A percentile compares a stretch with the other conserved stretches of the same genome.
Evolutionary conservation across 2,888 invertebrate genomes (phyloP).

Genomic region (Biston stratarius): DNA sequence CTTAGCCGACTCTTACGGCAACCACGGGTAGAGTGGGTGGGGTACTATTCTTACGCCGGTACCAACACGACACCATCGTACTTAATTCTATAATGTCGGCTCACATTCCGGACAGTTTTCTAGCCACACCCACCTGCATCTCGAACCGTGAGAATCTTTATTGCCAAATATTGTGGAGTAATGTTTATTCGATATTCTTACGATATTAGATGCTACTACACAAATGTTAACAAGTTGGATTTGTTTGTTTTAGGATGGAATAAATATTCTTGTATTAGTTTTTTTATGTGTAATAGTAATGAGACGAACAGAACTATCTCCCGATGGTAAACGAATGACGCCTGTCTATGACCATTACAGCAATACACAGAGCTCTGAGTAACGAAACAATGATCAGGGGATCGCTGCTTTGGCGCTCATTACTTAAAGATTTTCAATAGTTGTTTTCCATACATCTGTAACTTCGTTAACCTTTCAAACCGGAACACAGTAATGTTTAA

Average conservation of each 20-base stretch:
- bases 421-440: too few relatives aligned
- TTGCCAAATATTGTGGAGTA: conserved; percentile 26
- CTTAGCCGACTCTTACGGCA: too few relatives aligned
- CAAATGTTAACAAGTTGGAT: conserved; percentile 8
- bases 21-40: too few relatives aligned
- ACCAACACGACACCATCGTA: too few relatives aligned
- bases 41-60: too few relatives aligned
- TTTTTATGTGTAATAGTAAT: background rate
- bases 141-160: conserved; percentile 26
- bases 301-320: background rate
- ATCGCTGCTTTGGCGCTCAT: too few relatives aligned
- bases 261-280: conserved; percentile 5
- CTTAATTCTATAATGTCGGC: background rate
- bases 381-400: too few relatives aligned
- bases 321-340: too few relatives aligned
- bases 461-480: too few relatives aligned
- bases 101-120: conserved; percentile 9
- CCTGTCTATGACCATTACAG: too few relatives aligned
- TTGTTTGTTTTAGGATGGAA: background rate
- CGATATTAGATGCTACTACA: conserved; percentile 13
- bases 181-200: conserved; percentile 22
- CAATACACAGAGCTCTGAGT: too few relatives aligned
- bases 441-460: too few relatives aligned
- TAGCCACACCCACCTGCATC: conserved; percentile 14
- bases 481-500: background rate